phyloP scores from a whole-genome alignment of 2,113 vertebrate species.

The Nestor notabilis region DNA sequence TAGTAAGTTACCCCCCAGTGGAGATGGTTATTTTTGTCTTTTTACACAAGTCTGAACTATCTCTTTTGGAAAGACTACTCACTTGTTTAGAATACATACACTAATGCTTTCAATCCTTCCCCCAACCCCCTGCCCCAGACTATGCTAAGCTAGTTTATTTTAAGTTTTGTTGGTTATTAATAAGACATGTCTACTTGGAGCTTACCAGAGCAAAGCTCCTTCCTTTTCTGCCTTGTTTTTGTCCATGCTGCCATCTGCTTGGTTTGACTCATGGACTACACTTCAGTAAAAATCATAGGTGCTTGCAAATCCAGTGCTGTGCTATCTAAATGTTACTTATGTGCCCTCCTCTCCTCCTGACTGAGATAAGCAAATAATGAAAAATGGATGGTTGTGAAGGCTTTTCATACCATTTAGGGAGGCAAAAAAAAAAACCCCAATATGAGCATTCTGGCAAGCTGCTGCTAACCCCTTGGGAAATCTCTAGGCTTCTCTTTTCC shows the following conservation, averaged over 20 bases:
- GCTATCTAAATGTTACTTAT: neutral
- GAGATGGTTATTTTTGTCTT: slow-evolving; percentile 11
- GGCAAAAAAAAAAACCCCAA: neutral
- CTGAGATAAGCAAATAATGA: neutral
- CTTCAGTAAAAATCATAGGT: neutral
- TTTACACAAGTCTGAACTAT: neutral
- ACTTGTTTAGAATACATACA: neutral
- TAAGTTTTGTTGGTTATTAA: neutral
- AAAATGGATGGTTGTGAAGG: neutral
- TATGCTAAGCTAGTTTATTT: neutral
- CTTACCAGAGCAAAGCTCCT: neutral
- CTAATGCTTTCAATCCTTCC: neutral
- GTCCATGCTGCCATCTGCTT: neutral
- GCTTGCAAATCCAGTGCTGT: neutral
- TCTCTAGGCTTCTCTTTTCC: neutral
- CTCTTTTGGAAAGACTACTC: neutral
- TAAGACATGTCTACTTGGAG: neutral
- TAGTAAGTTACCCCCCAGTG: neutral
- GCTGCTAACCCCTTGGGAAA: neutral
- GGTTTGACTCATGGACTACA: neutral
- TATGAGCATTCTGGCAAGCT: neutral
- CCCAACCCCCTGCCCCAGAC: neutral
- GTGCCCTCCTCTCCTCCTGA: neutral
- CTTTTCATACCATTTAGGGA: neutral
- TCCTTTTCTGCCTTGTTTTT: neutral